These are phyloP conservation scores for Paratilapia polleni DNA, from an alignment of 2,113 vertebrate species.

Conservation along the genomic window DNA sequence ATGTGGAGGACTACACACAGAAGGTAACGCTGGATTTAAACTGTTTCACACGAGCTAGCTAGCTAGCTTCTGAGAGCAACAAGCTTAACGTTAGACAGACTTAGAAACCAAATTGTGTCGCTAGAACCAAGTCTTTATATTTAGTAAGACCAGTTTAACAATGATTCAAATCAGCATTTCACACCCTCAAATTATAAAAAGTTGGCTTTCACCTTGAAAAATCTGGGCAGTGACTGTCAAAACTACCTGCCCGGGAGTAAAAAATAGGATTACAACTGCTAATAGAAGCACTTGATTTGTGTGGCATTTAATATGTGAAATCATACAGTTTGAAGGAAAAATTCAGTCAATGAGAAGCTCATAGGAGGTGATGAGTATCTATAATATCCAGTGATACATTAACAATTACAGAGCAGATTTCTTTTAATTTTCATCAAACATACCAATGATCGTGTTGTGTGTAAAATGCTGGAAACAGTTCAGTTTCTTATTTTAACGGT, in stretches of 20 bases:
- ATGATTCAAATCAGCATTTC: neutral
- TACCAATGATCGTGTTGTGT: neutral
- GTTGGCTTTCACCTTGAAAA: slow-evolving; percentile 33
- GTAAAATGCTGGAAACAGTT: neutral
- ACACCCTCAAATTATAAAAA: neutral
- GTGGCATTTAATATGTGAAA: too few relatives aligned
- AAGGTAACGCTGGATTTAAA: slow-evolving; percentile 75
- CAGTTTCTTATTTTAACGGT: neutral
- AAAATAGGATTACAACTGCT: too few relatives aligned
- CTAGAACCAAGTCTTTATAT: too few relatives aligned
- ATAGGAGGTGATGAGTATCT: too few relatives aligned
- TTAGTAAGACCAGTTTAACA: too few relatives aligned
- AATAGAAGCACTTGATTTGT: too few relatives aligned
- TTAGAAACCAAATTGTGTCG: neutral
- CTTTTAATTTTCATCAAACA: neutral
- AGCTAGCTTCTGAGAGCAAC: neutral
- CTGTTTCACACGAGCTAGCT: neutral
- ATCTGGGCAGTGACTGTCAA: too few relatives aligned
- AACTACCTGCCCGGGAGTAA: too few relatives aligned
- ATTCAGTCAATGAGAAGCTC: neutral
- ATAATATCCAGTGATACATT: too few relatives aligned
- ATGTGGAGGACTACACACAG: slow-evolving; percentile 90
- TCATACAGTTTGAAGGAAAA: neutral
- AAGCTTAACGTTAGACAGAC: neutral
- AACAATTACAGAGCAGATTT: neutral